phyloP scores from a whole-genome alignment of 2,888 invertebrate species.

The Xestia rhomboidea region DNA sequence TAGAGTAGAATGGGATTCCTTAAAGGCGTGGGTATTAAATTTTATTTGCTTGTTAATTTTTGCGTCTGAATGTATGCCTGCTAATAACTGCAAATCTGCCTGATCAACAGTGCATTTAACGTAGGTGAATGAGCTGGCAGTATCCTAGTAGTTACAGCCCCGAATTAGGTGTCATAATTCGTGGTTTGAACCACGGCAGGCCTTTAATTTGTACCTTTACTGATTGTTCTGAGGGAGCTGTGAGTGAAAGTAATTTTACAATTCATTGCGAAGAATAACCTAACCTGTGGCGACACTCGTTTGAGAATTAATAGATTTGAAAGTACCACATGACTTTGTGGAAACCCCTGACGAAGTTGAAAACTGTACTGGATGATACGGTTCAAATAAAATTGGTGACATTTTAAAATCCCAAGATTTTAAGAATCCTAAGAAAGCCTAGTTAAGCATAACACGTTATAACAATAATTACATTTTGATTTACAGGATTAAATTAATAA shows the following conservation, averaged over 20 bases:
- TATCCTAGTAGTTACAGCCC: not conserved
- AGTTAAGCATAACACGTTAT: not conserved
- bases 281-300: too few relatives aligned
- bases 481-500: conserved; percentile 25
- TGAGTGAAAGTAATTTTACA: not conserved
- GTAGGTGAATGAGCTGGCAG: not conserved
- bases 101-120: not conserved
- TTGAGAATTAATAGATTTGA: too few relatives aligned
- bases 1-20: conserved; percentile 27
- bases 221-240: not conserved
- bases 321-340: not conserved
- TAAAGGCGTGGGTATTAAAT: conserved; percentile 4
- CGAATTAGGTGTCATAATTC: not conserved
- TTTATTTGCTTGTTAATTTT: not conserved
- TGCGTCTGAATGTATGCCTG: not conserved
- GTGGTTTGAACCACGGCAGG: not conserved
- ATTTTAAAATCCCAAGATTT: not conserved
- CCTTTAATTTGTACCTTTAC: not conserved
- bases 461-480: conserved; percentile 20
- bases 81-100: not conserved
- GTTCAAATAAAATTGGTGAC: not conserved
- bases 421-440: not conserved
- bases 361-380: not conserved
- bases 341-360: not conserved
- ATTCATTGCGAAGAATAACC: not conserved